A percentile compares a stretch with the other conserved stretches of the same genome.
phyloP scores from a whole-genome alignment of 1,140 invertebrate genomes.

The Cotesia glomerata region DNA sequence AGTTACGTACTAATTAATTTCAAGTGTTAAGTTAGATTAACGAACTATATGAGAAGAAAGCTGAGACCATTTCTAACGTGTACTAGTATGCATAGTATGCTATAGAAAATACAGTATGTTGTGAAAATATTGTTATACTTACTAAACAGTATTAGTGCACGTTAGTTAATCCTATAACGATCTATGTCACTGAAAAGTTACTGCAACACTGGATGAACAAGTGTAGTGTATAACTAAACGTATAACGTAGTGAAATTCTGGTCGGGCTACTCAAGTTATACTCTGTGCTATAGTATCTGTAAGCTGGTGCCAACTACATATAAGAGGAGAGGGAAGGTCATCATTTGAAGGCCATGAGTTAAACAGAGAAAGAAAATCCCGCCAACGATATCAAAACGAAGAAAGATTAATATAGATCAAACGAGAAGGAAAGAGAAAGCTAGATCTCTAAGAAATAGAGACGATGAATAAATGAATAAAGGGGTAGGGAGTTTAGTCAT shows the following conservation, averaged over 20 bases:
- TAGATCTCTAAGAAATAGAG: background rate
- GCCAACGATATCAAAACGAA: background rate
- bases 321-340: slow-evolving; percentile 21
- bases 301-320: slow-evolving; percentile 6
- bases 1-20: background rate
- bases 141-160: slow-evolving; percentile 24
- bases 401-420: background rate
- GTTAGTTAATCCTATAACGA: slow-evolving; percentile 25
- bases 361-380: slow-evolving; percentile 18
- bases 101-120: background rate
- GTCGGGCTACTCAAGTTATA: slow-evolving; percentile 36
- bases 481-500: too few species aligned
- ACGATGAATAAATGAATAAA: background rate
- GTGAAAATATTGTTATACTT: slow-evolving; percentile 26
- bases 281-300: slow-evolving; percentile 10
- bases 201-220: slow-evolving; percentile 49
- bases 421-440: background rate
- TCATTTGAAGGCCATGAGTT: slow-evolving; percentile 28
- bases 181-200: slow-evolving; percentile 45
- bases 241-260: slow-evolving; percentile 42
- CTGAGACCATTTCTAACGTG: background rate
- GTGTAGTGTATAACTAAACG: slow-evolving; percentile 16
- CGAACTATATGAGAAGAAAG: background rate
- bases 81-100: background rate
- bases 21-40: background rate